Conservation (phyloP, 2,113 vertebrate species). For the Cynocephalus volans region DNA sequence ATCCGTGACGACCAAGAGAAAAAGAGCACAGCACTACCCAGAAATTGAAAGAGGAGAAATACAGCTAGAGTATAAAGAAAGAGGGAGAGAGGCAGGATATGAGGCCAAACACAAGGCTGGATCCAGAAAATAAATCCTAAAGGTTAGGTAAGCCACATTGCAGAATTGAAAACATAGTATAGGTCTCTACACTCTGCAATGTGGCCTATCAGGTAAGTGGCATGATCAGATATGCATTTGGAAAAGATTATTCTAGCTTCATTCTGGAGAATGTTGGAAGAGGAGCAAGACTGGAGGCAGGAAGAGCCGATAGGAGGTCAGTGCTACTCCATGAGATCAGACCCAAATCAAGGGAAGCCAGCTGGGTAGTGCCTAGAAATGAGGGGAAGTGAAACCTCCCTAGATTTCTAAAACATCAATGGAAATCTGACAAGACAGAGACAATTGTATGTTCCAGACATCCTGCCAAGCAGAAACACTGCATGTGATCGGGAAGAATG, state of each 20-base stretch:
- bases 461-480: not conserved
- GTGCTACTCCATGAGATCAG: not conserved
- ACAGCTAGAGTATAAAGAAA: not conserved
- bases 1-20: not conserved
- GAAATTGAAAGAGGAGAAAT: not conserved
- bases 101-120: not conserved
- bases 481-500: not conserved
- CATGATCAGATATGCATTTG: not conserved
- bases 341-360: not conserved
- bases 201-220: not conserved
- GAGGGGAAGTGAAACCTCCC: not conserved
- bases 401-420: constrained; percentile 8
- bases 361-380: not conserved
- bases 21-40: not conserved
- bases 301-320: not conserved
- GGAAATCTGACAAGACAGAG: not conserved
- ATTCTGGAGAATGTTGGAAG: not conserved
- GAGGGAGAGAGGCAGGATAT: not conserved
- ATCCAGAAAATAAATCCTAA: not conserved
- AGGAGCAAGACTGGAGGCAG: not conserved
- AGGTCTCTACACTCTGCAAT: not conserved
- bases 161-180: not conserved
- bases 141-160: not conserved
- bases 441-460: not conserved
- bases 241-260: not conserved